Evolutionary conservation across 2,113 vertebrate species (phyloP), one percentile per base, ranked within the genome.

Genomic region (Tupaia chinensis): DNA sequence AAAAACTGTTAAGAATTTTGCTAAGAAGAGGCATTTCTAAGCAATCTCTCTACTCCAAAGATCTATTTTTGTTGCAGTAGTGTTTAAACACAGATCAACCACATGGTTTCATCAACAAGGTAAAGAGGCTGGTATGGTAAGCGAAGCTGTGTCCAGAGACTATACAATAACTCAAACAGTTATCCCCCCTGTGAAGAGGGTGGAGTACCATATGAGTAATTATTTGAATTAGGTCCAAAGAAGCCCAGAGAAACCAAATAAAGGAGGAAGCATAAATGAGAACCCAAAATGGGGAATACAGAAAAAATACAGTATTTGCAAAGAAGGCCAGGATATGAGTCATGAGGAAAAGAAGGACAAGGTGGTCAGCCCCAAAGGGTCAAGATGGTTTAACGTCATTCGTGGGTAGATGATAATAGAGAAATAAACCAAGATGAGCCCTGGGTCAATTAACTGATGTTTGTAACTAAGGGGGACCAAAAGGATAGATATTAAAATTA

Each of bases 21-120:
- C 73, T 88, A 72, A 95, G 29, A 79, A 92, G 81, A 80, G 19
- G 34, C 3, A 89, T 95, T 93, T 87, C 20, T 56, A 81, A 82
- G 23, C 10, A 74, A 87, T 74, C 19, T 79, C n/a, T 2, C 60
- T 16, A 17, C 22, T 20, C 58, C 84, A 78, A 88, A 88, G n/a
- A 89, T 93, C 58, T 78, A 1, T 81, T 68, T 84, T 79, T 86
- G 66, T 23, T 73, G n/a, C 25, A 79, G 58, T 44, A 73, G 68
- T 65, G 81, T 88, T 86, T 74, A 89, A 94, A 96, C 13, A 89
- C 16, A 58, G 53, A 93, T 27, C 32, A 60, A 56, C 44, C 44
- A 44, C 44, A 82, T 69, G 23, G 20, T 85, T 94, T 95, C 44
- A 87, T 87, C 60, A 54, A 86, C 54, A 56, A 76, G 25, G n/a